Base-by-base conservation (phyloP, 2,888 invertebrate species). In the Carpatolechia fugitivella region DNA sequence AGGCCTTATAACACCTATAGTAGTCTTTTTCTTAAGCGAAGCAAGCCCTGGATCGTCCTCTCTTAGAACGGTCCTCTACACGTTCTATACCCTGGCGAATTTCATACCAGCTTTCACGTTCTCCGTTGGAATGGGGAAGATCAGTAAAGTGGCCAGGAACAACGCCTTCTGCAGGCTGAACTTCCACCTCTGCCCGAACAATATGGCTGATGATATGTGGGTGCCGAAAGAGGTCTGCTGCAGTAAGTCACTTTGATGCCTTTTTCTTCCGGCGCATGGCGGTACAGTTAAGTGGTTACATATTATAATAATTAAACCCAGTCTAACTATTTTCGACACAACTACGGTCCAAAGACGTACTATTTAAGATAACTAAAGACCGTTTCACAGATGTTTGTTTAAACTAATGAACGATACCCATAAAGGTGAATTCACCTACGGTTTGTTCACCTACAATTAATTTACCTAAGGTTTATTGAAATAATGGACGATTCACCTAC, bases 121-220 rank as follows among this genome's bases (percentile, higher is more conserved):
- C 24, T 41, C 47, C 20, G 24, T 40, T 8, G 60, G 55, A 1
- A 30, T 60, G 13, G 16, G 47, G 7, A 31, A 20, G 11, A 14
- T 56, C 13, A 41, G 46, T 0, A n/a, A 44, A 3, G 33, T 36
- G 13, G 62, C 62, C 0, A 14, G 59, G 0, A 31, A 48, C 29
- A 61, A 64, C 49, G 56, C 58, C 5, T 46, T 50, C 24, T 64
- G 64, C 16, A 48, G 46, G 1, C 31, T 57, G 24, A 61, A 61
- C 44, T 14, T 20, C 8, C 47, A 48, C n/a, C 5, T 33, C 0
- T 61, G 61, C 14, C 61, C 61, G 4, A 14, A 41, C 8, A 11
- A 56, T 1, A 5, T 16, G n/a, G 20, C 13, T 46, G 29, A 40
- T 7, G 13, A 44, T 30, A 1, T 16, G 6, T 3, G 14, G 8